Evolutionary conservation across 2,888 invertebrate genomes (phyloP).

Genomic region (Galeruca laticollis): DNA sequence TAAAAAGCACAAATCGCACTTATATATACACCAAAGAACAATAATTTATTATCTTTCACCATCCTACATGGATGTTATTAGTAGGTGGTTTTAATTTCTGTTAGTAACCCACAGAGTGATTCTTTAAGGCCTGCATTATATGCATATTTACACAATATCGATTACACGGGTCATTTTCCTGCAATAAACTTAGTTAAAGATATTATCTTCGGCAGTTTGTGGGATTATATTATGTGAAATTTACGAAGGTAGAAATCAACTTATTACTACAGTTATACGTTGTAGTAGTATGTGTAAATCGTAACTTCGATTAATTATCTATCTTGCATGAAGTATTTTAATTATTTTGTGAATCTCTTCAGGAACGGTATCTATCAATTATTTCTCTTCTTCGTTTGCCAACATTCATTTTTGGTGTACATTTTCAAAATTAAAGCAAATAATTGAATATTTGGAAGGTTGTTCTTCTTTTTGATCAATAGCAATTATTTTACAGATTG

Average conservation of each 20-base stretch:
- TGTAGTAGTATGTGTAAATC: too few species aligned
- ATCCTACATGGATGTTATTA: conserved; percentile 9
- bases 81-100: conserved; percentile 13
- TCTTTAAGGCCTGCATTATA: neutral
- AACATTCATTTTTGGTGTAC: too few species aligned
- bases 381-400: too few species aligned
- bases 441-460: too few species aligned
- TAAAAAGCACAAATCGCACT: neutral
- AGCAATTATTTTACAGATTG: too few species aligned
- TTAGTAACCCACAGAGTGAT: conserved; percentile 5
- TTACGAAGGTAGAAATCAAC: neutral
- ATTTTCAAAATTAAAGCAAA: too few species aligned
- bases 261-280: neutral
- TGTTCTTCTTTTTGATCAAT: too few species aligned
- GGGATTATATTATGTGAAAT: neutral
- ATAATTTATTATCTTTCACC: conserved; percentile 10
- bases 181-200: conserved; percentile 2
- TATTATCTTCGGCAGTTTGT: neutral
- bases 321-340: too few species aligned
- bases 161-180: conserved; percentile 3
- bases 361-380: too few species aligned
- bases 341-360: too few species aligned
- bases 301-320: too few species aligned
- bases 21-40: neutral
- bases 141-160: conserved; percentile 5